These are phyloP conservation scores for Nasonia oneida DNA, from an alignment of 2,888 invertebrate species.

Conservation along the genomic window DNA sequence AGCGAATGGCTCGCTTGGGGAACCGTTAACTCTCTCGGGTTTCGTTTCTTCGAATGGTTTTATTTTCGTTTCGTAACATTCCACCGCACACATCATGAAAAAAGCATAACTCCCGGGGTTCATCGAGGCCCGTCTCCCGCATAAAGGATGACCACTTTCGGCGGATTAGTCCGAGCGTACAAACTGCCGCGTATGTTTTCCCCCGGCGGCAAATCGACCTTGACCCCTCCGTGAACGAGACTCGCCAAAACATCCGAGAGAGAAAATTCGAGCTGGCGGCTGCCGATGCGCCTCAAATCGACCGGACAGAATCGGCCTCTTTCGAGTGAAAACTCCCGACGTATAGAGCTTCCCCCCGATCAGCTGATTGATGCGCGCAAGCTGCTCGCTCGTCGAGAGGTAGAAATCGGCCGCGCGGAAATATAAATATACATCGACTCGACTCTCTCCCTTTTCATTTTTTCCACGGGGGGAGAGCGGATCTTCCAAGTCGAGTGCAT, in stretches of 20 bases:
- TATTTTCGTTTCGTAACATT: slow-evolving; percentile 1
- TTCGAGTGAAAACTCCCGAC: not conserved
- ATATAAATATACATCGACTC: not conserved
- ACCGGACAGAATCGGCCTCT: slow-evolving; percentile 26
- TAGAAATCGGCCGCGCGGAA: slow-evolving; percentile 22
- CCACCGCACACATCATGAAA: not conserved
- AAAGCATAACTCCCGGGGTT: not conserved
- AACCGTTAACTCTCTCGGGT: slow-evolving; percentile 32
- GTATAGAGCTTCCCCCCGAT: not conserved
- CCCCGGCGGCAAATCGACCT: slow-evolving; percentile 3
- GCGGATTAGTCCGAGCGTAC: slow-evolving; percentile 18
- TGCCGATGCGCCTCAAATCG: slow-evolving; percentile 24
- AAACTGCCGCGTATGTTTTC: not conserved
- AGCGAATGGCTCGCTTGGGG: slow-evolving; percentile 29
- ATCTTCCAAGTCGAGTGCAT: slow-evolving; percentile 5
- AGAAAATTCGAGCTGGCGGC: not conserved
- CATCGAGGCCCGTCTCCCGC: too few relatives aligned
- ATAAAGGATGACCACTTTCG: not conserved
- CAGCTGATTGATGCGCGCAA: not conserved
- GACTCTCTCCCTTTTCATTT: not conserved
- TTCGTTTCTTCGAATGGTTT: not conserved
- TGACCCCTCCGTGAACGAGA: slow-evolving; percentile 13
- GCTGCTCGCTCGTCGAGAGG: not conserved
- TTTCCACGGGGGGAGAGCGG: not conserved
- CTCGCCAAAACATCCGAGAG: not conserved